These are phyloP conservation scores for Drosophila ohnishii DNA, from an alignment of 1,140 invertebrate genomes.

Conservation along the genomic window DNA sequence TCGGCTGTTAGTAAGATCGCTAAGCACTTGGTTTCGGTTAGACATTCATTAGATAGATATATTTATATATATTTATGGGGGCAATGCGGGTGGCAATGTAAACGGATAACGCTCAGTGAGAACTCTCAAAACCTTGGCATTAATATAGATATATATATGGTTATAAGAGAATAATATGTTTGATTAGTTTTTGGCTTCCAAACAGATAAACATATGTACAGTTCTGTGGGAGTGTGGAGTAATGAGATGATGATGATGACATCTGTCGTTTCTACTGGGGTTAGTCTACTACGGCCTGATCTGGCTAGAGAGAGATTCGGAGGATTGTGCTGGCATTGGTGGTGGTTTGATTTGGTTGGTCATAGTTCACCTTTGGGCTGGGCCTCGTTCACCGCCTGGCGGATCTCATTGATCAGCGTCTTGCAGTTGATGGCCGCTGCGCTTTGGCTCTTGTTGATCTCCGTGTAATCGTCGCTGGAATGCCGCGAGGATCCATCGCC, in stretches of 20 bases:
- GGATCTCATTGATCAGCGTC: conserved; percentile 91
- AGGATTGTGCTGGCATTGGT: conserved; percentile 28
- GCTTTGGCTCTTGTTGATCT: conserved; percentile 85
- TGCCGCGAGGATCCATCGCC: conserved; percentile 85
- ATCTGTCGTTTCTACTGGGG: conserved; percentile 21
- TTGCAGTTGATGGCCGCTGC: conserved; percentile 85
- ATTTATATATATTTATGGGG: conserved; percentile 14
- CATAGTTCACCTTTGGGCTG: conserved; percentile 89
- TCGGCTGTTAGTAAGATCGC: conserved; percentile 31
- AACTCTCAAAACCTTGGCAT: conserved; percentile 46
- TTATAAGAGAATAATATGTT: conserved; percentile 41
- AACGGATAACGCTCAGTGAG: conserved; percentile 36
- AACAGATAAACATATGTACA: conserved; percentile 57
- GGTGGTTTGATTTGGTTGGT: conserved; percentile 22
- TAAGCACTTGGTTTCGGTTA: conserved; percentile 21
- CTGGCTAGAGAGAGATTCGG: conserved; percentile 25
- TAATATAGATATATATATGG: conserved; percentile 27
- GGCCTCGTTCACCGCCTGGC: conserved; percentile 92
- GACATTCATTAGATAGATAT: conserved; percentile 36
- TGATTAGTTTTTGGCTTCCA: conserved; percentile 31
- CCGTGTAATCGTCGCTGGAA: conserved; percentile 86
- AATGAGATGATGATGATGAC: conserved; percentile 39
- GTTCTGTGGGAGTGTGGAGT: conserved; percentile 21
- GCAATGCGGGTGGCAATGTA: conserved; percentile 36
- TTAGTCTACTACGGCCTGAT: conserved; percentile 36